Percentiles rank a stretch among this genome's conserved stretches.
Evolutionary conservation across 2,888 invertebrate genomes (phyloP).

Genomic region (Galerucella calmariensis): DNA sequence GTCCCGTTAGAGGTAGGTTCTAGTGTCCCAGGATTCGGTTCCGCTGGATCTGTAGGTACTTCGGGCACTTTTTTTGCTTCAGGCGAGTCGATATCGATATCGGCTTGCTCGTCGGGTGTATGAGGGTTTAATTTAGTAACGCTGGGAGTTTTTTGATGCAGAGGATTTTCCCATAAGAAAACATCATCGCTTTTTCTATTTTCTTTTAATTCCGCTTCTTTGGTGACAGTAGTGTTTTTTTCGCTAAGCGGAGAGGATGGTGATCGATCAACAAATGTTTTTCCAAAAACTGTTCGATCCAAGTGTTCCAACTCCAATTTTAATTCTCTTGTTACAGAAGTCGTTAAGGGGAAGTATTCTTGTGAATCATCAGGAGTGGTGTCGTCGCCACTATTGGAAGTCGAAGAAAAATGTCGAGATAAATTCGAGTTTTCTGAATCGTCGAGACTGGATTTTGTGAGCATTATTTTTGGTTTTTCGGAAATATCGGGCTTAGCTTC

Average conservation of each 20-base stretch:
- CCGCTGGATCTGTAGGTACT: slow-evolving; percentile 69
- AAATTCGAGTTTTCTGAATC: slow-evolving; percentile 66
- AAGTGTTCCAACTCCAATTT: slow-evolving; percentile 84
- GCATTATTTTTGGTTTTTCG: slow-evolving; percentile 64
- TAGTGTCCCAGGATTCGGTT: slow-evolving; percentile 7
- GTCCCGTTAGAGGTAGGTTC: slow-evolving; percentile 45
- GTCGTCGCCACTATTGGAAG: slow-evolving; percentile 66
- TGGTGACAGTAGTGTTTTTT: slow-evolving; percentile 31
- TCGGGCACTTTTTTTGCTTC: slow-evolving; percentile 74
- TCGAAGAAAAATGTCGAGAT: slow-evolving; percentile 58
- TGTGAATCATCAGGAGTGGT: slow-evolving; percentile 84
- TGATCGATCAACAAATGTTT: slow-evolving; percentile 59
- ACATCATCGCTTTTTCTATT: slow-evolving; percentile 73
- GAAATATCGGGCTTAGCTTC: slow-evolving; percentile 70
- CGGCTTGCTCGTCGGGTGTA: slow-evolving; percentile 80
- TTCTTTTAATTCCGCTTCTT: slow-evolving; percentile 44
- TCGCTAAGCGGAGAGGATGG: slow-evolving; percentile 56
- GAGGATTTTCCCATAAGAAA: slow-evolving; percentile 84
- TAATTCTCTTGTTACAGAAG: slow-evolving; percentile 86
- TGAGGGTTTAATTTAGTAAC: slow-evolving; percentile 65
- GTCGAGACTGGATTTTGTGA: slow-evolving; percentile 65
- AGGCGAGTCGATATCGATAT: slow-evolving; percentile 69
- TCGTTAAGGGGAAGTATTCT: slow-evolving; percentile 88
- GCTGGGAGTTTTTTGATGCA: slow-evolving; percentile 70
- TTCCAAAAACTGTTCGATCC: slow-evolving; percentile 85